Evolutionary conservation across 2,113 vertebrate species (phyloP).

Genomic region (Poeciliopsis occidentalis): DNA sequence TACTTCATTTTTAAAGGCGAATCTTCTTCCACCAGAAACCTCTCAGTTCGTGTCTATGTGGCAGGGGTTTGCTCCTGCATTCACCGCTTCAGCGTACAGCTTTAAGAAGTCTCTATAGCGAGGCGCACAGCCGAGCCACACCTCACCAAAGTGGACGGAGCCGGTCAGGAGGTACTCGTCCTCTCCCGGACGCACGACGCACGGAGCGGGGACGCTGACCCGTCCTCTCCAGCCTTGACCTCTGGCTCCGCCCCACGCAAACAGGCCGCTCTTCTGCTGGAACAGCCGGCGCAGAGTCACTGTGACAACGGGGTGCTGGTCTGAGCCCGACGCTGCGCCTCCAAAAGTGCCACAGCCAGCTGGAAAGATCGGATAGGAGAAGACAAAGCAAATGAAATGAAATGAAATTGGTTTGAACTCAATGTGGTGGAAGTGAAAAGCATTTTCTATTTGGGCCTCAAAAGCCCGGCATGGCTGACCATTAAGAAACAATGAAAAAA

Average conservation of each 20-base stretch:
- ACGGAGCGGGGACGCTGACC: slow-evolving; percentile 81
- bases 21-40: neutral
- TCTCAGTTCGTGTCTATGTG: slow-evolving; percentile 83
- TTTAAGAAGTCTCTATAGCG: slow-evolving; percentile 90
- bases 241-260: slow-evolving; percentile 75
- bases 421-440: neutral
- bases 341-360: slow-evolving; percentile 87
- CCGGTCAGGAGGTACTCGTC: slow-evolving; percentile 92
- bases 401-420: neutral
- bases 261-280: slow-evolving; percentile 89
- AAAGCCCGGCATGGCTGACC: no score
- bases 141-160: slow-evolving; percentile 91
- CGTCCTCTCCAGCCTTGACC: slow-evolving; percentile 83
- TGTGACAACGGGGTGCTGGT: slow-evolving; percentile 65
- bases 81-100: slow-evolving; percentile 84
- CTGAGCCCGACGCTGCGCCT: slow-evolving; percentile 56
- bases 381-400: neutral
- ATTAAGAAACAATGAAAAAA: no score
- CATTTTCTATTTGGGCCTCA: no score
- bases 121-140: slow-evolving; percentile 89
- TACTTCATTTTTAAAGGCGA: neutral
- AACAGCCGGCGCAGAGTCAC: slow-evolving; percentile 84
- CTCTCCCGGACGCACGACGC: slow-evolving; percentile 78
- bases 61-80: slow-evolving; percentile 87
- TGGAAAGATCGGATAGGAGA: slow-evolving; percentile 49